A percentile compares a stretch with the other conserved stretches of the same genome.
These are phyloP conservation scores for Chlorodrepanis virens DNA, from an alignment of 2,113 vertebrate genomes.

Conservation along the genomic window DNA sequence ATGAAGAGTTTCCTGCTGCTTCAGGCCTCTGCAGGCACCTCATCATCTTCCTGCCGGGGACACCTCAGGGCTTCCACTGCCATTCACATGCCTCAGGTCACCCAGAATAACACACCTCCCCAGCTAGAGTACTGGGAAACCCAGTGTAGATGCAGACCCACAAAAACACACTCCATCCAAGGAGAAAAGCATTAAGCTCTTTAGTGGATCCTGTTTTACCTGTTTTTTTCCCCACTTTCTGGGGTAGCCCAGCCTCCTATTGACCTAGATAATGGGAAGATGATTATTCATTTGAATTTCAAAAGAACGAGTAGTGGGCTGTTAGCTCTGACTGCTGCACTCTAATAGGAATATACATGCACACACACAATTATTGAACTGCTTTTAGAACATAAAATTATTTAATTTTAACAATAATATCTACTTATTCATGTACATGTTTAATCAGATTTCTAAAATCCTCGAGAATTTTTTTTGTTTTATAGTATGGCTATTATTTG, in stretches of 20 bases:
- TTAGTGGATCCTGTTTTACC: background rate
- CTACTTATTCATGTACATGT: background rate
- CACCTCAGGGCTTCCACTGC: background rate
- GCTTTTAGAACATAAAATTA: background rate
- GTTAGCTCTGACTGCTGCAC: background rate
- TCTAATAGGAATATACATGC: background rate
- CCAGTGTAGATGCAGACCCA: background rate
- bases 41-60: background rate
- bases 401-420: background rate
- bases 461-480: background rate
- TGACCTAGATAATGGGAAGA: conserved; percentile 44
- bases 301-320: background rate
- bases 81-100: background rate
- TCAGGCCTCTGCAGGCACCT: background rate
- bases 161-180: background rate
- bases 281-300: conserved; percentile 56
- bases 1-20: accelerated
- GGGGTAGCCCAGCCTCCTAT: background rate
- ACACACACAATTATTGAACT: background rate
- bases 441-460: background rate
- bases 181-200: background rate
- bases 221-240: background rate
- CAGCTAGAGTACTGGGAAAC: background rate
- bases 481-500: background rate
- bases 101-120: background rate